Evolutionary conservation across 2,888 invertebrate genomes (phyloP).

Genomic region (Idaea dimidiata): DNA sequence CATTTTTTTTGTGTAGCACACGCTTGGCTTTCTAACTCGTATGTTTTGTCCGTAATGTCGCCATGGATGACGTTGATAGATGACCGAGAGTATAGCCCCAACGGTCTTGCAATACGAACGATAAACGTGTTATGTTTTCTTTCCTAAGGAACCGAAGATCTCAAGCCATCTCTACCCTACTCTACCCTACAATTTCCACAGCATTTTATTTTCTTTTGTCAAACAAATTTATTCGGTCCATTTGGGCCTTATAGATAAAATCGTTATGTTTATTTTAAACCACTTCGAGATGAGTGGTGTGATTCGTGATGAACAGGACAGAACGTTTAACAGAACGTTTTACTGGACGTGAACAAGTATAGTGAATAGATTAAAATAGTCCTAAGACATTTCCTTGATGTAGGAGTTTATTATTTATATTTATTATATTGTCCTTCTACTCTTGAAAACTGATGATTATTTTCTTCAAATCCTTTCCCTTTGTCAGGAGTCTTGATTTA

Average conservation of each 20-base stretch:
- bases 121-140: slow-evolving; percentile 66
- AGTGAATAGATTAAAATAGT: slow-evolving; percentile 20
- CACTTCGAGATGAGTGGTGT: slow-evolving; percentile 17
- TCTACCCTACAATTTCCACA: slow-evolving; percentile 32
- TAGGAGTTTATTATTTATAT: slow-evolving; percentile 6
- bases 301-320: slow-evolving; percentile 19
- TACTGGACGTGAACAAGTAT: slow-evolving; percentile 24
- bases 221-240: slow-evolving; percentile 39
- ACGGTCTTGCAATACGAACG: slow-evolving; percentile 28
- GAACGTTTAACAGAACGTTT: slow-evolving; percentile 10
- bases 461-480: background rate
- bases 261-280: slow-evolving; percentile 27
- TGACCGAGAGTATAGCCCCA: slow-evolving; percentile 21
- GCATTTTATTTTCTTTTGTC: slow-evolving; percentile 40
- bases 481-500: background rate
- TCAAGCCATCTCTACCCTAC: slow-evolving; percentile 26
- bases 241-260: slow-evolving; percentile 20
- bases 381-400: background rate
- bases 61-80: slow-evolving; percentile 39
- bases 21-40: slow-evolving; percentile 17
- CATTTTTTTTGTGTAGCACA: slow-evolving; percentile 11
- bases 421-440: background rate
- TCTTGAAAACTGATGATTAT: background rate
- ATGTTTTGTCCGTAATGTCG: slow-evolving; percentile 36
- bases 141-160: slow-evolving; percentile 61